phyloP scores from a whole-genome alignment of 2,888 invertebrate genomes.

The Biston betularia region DNA sequence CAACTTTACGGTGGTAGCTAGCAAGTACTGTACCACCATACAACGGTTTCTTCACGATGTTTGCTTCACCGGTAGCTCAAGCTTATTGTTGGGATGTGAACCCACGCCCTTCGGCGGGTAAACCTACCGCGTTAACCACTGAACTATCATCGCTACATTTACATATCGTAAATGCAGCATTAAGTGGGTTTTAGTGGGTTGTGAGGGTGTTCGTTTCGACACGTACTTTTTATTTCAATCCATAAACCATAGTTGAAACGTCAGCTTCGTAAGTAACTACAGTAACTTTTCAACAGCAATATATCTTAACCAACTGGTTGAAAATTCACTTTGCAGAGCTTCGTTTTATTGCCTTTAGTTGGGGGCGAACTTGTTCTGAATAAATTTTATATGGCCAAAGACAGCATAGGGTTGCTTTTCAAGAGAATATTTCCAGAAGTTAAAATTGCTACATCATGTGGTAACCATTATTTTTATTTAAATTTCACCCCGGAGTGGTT shows the following conservation, averaged over 20 bases:
- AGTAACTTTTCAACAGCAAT: constrained; percentile 33
- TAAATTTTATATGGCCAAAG: constrained; percentile 47
- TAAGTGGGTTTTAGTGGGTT: no score
- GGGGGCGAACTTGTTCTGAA: constrained; percentile 44
- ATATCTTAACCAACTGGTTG: constrained; percentile 43
- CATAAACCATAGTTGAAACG: constrained; percentile 4
- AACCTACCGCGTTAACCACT: no score
- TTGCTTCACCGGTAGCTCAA: no score
- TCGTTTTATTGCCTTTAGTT: constrained; percentile 47
- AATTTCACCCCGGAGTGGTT: constrained; percentile 34
- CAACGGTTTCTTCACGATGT: no score
- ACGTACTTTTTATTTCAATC: not conserved
- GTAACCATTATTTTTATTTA: constrained; percentile 43
- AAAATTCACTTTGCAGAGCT: constrained; percentile 48
- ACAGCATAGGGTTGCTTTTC: constrained; percentile 32
- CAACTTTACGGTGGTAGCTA: no score
- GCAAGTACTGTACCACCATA: no score
- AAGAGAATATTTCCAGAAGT: constrained; percentile 27
- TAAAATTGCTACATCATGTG: constrained; percentile 44
- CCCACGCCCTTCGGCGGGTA: no score
- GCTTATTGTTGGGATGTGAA: no score
- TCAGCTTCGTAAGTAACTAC: constrained; percentile 28
- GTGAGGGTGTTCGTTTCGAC: no score
- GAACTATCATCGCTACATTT: no score
- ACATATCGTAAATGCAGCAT: no score